phyloP scores from a whole-genome alignment of 2,888 invertebrate genomes.

The Clostera curtula region DNA sequence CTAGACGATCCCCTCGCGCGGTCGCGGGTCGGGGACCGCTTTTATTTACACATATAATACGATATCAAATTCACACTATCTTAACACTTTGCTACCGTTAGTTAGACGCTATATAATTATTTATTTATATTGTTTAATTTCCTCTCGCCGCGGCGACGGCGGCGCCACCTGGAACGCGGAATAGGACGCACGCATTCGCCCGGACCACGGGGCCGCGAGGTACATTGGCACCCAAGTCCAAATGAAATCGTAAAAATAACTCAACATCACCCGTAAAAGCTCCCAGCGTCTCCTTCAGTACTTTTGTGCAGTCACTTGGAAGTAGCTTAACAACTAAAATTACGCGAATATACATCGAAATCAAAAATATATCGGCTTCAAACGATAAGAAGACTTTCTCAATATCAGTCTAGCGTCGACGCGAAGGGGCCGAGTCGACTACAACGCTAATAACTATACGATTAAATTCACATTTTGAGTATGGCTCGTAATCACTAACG shows the following conservation, averaged over 20 bases:
- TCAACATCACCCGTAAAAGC: constrained; percentile 36
- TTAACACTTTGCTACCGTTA: constrained; percentile 41
- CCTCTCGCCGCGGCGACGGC: no score
- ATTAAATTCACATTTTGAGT: constrained; percentile 64
- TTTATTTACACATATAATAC: no score
- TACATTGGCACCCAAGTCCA: constrained; percentile 40
- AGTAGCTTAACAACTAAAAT: constrained; percentile 50
- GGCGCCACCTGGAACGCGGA: no score
- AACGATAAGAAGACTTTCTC: constrained; percentile 18
- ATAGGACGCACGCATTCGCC: no score
- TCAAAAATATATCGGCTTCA: constrained; percentile 34
- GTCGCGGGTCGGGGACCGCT: no score
- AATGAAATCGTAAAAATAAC: constrained; percentile 52
- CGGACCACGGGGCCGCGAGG: no score
- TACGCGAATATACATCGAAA: constrained; percentile 38
- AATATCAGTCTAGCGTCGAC: constrained; percentile 52
- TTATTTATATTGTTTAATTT: constrained; percentile 25
- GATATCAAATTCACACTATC: constrained; percentile 59
- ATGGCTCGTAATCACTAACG: constrained; percentile 59
- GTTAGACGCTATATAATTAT: constrained; percentile 26
- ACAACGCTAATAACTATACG: constrained; percentile 47
- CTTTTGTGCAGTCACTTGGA: constrained; percentile 66
- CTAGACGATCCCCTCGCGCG: constrained; percentile 61
- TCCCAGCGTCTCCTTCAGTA: constrained; percentile 33
- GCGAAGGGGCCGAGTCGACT: constrained; percentile 40